A percentile compares a stretch with the other conserved stretches of the same genome.
Evolutionary conservation across 2,797 vertebrate species (phyloP).

Genomic region (Acrossocheilus wenchowensis): DNA sequence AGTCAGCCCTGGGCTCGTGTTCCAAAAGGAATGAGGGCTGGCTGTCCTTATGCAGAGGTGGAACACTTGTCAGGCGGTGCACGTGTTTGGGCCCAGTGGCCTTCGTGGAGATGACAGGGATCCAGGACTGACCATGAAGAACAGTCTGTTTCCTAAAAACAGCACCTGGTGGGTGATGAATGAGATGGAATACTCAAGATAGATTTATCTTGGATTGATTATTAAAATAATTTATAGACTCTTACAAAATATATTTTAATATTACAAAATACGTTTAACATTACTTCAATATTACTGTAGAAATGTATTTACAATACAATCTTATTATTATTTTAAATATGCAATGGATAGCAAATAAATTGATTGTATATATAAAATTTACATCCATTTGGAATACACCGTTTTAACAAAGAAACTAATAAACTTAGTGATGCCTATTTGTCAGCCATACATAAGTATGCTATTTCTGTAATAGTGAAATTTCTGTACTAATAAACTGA

Average conservation of each 20-base stretch:
- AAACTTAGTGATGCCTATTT: neutral
- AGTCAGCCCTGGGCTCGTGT: slow-evolving; percentile 67
- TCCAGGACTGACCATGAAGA: slow-evolving; percentile 26
- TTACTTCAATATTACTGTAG: neutral
- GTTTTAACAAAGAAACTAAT: neutral
- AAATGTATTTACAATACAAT: neutral
- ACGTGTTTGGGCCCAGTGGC: slow-evolving; percentile 44
- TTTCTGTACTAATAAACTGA: neutral
- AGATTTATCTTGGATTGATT: neutral
- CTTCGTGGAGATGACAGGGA: slow-evolving; percentile 39
- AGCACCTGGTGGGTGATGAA: slow-evolving; percentile 38
- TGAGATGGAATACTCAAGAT: neutral
- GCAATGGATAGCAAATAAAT: neutral
- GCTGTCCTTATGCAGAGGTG: slow-evolving; percentile 47
- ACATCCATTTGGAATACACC: neutral
- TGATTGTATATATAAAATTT: neutral
- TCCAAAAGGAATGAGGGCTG: slow-evolving; percentile 51
- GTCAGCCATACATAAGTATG: neutral
- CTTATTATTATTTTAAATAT: neutral
- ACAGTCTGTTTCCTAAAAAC: slow-evolving; percentile 21
- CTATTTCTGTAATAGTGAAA: neutral
- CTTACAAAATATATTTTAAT: neutral
- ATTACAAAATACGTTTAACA: neutral
- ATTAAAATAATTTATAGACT: neutral
- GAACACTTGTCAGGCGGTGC: slow-evolving; percentile 36